phyloP scores from a whole-genome alignment of 2,113 vertebrate species.

The Sinocyclocheilus grahami region DNA sequence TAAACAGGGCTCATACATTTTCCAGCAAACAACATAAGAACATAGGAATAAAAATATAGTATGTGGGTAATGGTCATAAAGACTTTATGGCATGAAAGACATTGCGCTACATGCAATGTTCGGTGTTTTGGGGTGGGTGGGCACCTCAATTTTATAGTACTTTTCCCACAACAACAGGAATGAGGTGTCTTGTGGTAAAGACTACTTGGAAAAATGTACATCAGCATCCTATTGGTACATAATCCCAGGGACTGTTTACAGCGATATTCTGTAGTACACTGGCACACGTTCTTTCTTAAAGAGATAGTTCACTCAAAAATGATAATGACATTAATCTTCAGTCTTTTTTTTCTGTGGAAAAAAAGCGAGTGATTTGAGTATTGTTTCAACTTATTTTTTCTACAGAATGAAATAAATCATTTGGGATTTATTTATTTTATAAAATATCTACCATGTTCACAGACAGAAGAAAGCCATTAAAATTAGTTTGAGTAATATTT shows the following conservation, averaged over 20 bases:
- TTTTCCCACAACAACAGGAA: conserved; percentile 50
- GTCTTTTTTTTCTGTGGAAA: not conserved
- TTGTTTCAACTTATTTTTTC: not conserved
- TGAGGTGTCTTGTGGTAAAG: conserved; percentile 16
- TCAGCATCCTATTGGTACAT: conserved; percentile 1
- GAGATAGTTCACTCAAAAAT: not conserved
- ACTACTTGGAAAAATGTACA: conserved; percentile 13
- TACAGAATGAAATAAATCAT: not conserved
- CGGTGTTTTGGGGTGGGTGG: not conserved
- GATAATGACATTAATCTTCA: not conserved
- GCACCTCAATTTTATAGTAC: conserved; percentile 37
- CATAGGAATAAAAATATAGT: conserved; percentile 61
- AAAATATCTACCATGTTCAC: not conserved
- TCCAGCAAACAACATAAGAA: conserved; percentile 62
- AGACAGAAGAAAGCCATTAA: not conserved
- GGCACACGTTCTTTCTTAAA: not conserved
- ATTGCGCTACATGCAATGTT: not conserved
- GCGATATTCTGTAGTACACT: not conserved
- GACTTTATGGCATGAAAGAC: conserved; percentile 35
- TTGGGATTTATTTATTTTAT: too few species aligned
- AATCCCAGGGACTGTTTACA: not conserved
- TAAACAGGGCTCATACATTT: conserved; percentile 65
- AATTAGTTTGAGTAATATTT: too few species aligned
- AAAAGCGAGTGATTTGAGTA: not conserved
- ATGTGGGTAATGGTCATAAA: conserved; percentile 38